Conservation (phyloP, 2,888 invertebrate species). For the Nemurella pictetii region DNA sequence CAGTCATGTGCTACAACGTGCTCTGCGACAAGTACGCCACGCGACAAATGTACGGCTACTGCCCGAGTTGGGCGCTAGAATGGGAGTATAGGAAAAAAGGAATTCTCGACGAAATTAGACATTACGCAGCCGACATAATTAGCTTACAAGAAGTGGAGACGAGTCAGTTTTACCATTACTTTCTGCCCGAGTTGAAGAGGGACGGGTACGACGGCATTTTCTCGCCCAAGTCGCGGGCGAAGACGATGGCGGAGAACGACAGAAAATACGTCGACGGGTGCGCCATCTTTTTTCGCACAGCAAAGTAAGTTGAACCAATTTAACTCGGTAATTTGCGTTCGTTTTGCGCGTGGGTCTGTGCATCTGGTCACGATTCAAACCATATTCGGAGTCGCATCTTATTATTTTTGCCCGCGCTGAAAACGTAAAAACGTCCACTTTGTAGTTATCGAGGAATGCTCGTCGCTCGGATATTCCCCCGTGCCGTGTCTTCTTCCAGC, state of each 20-base stretch:
- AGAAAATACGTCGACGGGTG: conserved; percentile 98
- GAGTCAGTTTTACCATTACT: conserved; percentile 97
- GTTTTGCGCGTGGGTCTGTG: not conserved
- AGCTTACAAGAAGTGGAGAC: conserved; percentile 98
- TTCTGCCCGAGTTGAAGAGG: conserved; percentile 89
- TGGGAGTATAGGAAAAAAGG: conserved; percentile 99
- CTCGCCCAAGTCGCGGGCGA: conserved; percentile 96
- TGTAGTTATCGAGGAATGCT: not conserved
- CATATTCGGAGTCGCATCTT: not conserved
- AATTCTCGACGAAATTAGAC: conserved; percentile 94
- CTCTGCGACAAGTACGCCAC: conserved; percentile 99
- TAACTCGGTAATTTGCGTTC: not conserved
- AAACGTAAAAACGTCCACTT: not conserved
- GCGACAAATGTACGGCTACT: conserved; percentile 98
- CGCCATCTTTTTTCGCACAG: conserved; percentile 94
- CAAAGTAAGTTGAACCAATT: conserved; percentile 68
- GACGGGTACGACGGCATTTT: conserved; percentile 95
- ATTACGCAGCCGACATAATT: conserved; percentile 96
- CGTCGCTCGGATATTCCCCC: not conserved
- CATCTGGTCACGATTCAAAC: not conserved
- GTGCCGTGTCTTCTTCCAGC: too few relatives aligned
- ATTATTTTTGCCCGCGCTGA: not conserved
- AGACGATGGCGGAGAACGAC: conserved; percentile 97
- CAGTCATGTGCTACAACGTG: conserved; percentile 99
- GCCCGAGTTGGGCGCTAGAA: conserved; percentile 97